Percentiles rank a stretch among this genome's conserved stretches.
These are phyloP conservation scores for Cygnus atratus DNA, from an alignment of 2,113 vertebrate species.

Conservation along the genomic window DNA sequence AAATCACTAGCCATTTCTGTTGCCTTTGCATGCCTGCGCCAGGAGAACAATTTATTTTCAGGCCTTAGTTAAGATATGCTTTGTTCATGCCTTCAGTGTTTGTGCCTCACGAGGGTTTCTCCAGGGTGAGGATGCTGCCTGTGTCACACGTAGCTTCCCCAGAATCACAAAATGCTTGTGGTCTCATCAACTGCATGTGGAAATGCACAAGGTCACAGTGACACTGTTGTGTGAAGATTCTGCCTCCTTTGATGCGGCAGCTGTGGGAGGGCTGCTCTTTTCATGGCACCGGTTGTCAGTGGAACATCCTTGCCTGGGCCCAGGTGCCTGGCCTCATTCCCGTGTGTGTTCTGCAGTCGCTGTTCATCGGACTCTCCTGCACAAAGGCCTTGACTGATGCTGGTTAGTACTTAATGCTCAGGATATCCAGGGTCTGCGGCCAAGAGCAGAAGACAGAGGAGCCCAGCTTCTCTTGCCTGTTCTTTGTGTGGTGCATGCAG, in stretches of 20 bases:
- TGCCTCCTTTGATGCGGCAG: not conserved
- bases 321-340: not conserved
- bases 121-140: not conserved
- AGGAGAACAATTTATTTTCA: not conserved
- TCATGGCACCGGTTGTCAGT: not conserved
- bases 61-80: not conserved
- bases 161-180: not conserved
- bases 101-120: not conserved
- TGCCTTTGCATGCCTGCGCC: constrained; percentile 15
- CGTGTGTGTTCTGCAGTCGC: not conserved
- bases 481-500: not conserved
- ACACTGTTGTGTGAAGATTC: not conserved
- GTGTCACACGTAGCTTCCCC: not conserved
- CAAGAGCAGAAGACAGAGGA: not conserved
- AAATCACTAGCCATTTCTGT: not conserved
- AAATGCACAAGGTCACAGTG: not conserved
- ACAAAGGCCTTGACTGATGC: not conserved
- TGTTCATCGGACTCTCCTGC: not conserved
- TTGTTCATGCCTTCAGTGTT: constrained; percentile 20
- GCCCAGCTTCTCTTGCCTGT: not conserved
- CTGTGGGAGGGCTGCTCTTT: not conserved
- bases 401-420: not conserved
- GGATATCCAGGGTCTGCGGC: not conserved
- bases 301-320: not conserved
- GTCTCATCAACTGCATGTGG: not conserved